These are phyloP conservation scores for Haemorhous mexicanus DNA, from an alignment of 2,113 vertebrate genomes.

Conservation along the genomic window DNA sequence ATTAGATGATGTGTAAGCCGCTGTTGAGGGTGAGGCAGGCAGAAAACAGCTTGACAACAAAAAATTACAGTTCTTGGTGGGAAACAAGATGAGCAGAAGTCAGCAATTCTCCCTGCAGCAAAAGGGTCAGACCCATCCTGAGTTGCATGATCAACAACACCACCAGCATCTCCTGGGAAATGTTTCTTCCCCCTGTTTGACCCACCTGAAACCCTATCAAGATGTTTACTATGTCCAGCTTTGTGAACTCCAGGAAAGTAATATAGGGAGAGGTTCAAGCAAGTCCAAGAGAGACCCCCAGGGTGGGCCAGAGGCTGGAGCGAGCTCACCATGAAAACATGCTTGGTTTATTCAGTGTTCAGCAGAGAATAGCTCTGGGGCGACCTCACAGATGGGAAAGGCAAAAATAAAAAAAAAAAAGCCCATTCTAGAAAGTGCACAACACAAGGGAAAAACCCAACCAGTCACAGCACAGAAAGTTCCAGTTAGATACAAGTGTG, in stretches of 20 bases:
- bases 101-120: not conserved
- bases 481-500: not conserved
- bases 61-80: accelerated
- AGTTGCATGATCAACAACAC: accelerated
- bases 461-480: not conserved
- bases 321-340: accelerated
- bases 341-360: accelerated
- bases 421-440: accelerated
- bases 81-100: not conserved
- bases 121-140: not conserved
- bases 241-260: not conserved
- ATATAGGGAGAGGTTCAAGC: not conserved
- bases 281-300: not conserved
- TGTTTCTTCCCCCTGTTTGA: not conserved
- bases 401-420: not conserved
- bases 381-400: not conserved
- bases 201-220: not conserved
- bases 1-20: not conserved
- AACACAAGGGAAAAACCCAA: not conserved
- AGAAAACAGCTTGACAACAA: not conserved
- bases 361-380: not conserved
- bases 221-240: not conserved
- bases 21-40: accelerated
- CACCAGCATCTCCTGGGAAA: not conserved
- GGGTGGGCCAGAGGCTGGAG: not conserved